Conservation (phyloP, 2,888 invertebrate genomes). For the Epistrophella euchroma region DNA sequence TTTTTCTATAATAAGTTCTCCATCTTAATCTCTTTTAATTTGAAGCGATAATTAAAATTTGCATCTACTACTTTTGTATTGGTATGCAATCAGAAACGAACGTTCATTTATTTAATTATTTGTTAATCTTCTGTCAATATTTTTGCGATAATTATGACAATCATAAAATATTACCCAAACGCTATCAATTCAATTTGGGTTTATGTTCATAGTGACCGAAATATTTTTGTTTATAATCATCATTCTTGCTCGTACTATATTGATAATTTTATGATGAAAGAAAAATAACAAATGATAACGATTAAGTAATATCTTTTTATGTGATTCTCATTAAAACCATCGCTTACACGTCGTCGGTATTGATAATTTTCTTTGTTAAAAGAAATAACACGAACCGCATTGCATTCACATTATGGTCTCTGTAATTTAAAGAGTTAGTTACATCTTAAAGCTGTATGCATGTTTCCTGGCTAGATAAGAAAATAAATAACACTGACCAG, state of each 20-base stretch:
- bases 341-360: neutral
- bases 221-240: no score
- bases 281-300: neutral
- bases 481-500: neutral
- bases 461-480: constrained; percentile 16
- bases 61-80: no score
- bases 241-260: neutral
- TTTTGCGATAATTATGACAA: neutral
- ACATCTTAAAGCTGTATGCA: neutral
- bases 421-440: neutral
- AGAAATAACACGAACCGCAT: neutral
- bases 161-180: neutral
- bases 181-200: neutral
- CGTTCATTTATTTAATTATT: no score
- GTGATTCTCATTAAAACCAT: neutral
- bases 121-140: neutral
- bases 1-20: no score
- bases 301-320: neutral
- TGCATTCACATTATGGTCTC: neutral
- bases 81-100: no score
- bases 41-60: no score
- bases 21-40: no score
- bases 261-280: neutral
- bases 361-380: constrained; percentile 1
- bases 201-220: neutral